Conservation (phyloP, 2,797 vertebrate species). For the Squalus acanthias region DNA sequence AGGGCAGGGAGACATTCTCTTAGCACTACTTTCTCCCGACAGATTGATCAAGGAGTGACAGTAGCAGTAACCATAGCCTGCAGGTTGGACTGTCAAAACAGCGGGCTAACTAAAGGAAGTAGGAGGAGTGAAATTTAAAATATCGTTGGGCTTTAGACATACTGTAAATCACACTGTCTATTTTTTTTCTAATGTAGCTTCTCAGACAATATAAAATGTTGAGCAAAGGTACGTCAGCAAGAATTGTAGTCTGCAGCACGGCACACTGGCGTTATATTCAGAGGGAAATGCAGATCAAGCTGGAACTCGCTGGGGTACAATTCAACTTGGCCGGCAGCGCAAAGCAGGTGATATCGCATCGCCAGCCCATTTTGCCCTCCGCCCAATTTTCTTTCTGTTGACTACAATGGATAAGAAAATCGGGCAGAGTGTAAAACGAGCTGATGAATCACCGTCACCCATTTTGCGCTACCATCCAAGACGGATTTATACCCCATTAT, state of each 20-base stretch:
- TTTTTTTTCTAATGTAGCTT: background rate
- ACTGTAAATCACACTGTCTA: background rate
- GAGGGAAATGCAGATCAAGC: background rate
- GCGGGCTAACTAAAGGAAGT: background rate
- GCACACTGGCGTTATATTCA: background rate
- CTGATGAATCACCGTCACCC: background rate
- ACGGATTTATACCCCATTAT: background rate
- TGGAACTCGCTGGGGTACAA: background rate
- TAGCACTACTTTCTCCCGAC: background rate
- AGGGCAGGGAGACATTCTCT: slow-evolving; percentile 27
- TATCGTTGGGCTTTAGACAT: background rate
- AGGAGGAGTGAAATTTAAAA: background rate
- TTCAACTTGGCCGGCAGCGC: background rate
- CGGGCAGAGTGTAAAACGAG: background rate
- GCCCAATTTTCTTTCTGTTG: background rate
- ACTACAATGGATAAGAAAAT: background rate
- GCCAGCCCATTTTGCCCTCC: background rate
- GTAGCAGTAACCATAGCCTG: background rate
- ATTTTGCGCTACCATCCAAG: background rate
- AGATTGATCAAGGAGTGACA: slow-evolving; percentile 18
- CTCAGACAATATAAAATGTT: background rate
- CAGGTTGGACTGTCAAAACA: background rate
- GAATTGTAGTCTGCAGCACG: background rate
- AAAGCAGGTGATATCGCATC: background rate
- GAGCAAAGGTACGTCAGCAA: background rate